A percentile compares a stretch with the other conserved stretches of the same genome.
Conservation (phyloP, 2,113 vertebrate species). For the Macquaria australasica region DNA sequence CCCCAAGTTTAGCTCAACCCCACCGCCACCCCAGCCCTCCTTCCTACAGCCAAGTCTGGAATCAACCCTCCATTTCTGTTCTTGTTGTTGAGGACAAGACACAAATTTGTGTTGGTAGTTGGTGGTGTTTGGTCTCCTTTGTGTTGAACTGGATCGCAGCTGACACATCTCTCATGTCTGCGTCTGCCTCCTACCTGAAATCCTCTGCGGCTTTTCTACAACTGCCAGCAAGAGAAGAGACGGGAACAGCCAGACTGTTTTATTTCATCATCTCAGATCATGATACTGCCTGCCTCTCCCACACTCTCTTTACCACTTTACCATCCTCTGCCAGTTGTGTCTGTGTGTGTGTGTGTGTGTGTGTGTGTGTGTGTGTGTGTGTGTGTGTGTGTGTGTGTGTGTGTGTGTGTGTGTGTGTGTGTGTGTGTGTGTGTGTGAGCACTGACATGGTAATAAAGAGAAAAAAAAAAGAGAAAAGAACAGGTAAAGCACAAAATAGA, state of each 20-base stretch:
- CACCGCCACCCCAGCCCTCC: not conserved
- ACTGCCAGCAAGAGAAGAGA: conserved; percentile 56
- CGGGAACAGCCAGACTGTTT: conserved; percentile 44
- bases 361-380: conserved; percentile 28
- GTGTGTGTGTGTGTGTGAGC: conserved; percentile 15
- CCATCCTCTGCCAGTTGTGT: conserved; percentile 44
- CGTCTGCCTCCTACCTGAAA: conserved; percentile 69
- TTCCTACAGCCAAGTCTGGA: conserved; percentile 40
- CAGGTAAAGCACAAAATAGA: conserved; percentile 39
- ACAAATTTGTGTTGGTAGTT: conserved; percentile 58
- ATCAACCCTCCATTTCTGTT: conserved; percentile 29
- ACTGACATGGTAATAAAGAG: conserved; percentile 35
- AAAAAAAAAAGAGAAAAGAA: not conserved
- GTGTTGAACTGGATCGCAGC: conserved; percentile 59
- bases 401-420: conserved; percentile 25
- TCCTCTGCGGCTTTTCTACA: conserved; percentile 61
- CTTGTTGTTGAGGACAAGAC: conserved; percentile 59
- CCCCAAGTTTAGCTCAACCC: conserved; percentile 55
- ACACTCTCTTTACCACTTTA: conserved; percentile 49
- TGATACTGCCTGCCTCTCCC: conserved; percentile 53
- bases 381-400: conserved; percentile 35
- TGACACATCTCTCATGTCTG: conserved; percentile 68
- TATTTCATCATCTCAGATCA: conserved; percentile 71
- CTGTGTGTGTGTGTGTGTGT: conserved; percentile 16
- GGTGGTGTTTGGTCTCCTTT: conserved; percentile 59